Base-by-base conservation (phyloP, 2,797 vertebrate species). In the Huso huso region DNA sequence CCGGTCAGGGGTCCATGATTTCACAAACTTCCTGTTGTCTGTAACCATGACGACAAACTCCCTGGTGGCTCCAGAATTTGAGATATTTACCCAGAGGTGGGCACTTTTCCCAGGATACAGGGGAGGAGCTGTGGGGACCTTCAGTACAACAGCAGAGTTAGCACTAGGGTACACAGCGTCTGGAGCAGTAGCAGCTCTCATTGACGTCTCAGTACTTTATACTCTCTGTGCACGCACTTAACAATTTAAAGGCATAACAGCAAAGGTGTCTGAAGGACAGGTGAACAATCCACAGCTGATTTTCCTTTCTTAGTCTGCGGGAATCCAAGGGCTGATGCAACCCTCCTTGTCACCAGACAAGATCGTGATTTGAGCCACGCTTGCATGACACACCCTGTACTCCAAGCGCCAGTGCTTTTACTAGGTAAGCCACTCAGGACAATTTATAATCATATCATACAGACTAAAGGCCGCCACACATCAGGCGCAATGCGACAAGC, bases 91-190 rank as follows among this genome's bases (percentile, higher is more conserved):
- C 18, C 65, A 48, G 59, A 92, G 78, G 13, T 13, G 51, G 12
- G 83, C 78, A 18, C 66, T 81, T 73, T 85, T 84, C 53, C 89
- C 89, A 18, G 89, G 83, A 6, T 86, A 76, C 65, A 87, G 83
- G 3, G 67, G 80, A 4, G 86, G 83, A 37, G 68, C 65, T 10
- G 82, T 82, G n/a, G 77, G 66, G 48, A 89, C 79, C 89, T 55
- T 9, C 9, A 55, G 6, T 91, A 66, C 49, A 8, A 53, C 65
- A 6, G 64, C 9, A 10, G 10, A 12, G 62, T 6, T 66, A 6
- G 51, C 8, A 59, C 1, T 7, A 55, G 10, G 48, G n/a, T 51
- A 3, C 8, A 62, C n/a, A 48, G 9, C 6, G n/a, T 37, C 9
- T 52, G 15, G 55, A 13, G 49, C 18, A 37, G 23, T 18, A 63